phyloP scores from a whole-genome alignment of 1,140 invertebrate species.

The Trialeurodes vaporariorum region DNA sequence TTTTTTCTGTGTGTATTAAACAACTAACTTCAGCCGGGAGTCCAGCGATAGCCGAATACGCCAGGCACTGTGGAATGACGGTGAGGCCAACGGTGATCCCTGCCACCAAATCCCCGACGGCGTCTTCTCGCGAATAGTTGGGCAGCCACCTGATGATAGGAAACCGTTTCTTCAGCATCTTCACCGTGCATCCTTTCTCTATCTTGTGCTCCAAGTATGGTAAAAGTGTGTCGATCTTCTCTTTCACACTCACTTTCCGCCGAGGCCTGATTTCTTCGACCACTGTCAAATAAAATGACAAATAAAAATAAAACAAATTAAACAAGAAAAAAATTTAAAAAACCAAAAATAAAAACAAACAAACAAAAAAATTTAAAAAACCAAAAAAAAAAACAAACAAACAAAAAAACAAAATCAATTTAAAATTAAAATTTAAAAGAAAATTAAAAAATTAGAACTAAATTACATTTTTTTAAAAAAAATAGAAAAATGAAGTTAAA shows the following conservation, averaged over 20 bases:
- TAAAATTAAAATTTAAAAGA: no score
- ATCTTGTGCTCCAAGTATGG: constrained; percentile 33
- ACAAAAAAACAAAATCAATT: no score
- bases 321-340: no score
- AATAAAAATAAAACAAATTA: no score
- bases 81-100: constrained; percentile 78
- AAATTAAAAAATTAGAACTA: no score
- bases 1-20: no score
- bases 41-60: constrained; percentile 73
- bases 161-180: constrained; percentile 52
- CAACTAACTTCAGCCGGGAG: constrained; percentile 52
- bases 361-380: no score
- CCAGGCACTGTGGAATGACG: constrained; percentile 66
- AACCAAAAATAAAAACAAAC: no score
- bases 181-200: constrained; percentile 41
- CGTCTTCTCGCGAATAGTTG: constrained; percentile 50
- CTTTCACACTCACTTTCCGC: constrained; percentile 28
- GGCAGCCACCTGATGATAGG: constrained; percentile 63
- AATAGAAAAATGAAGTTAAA: no score
- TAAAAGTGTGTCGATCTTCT: constrained; percentile 25
- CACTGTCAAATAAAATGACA: constrained; percentile 31
- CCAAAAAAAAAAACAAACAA: no score
- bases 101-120: constrained; percentile 66
- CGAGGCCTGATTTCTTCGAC: constrained; percentile 32
- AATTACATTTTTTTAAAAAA: no score